A percentile compares a stretch with the other conserved stretches of the same genome.
Evolutionary conservation across 2,797 vertebrate genomes (phyloP).

Genomic region (Hippocampus kuda): DNA sequence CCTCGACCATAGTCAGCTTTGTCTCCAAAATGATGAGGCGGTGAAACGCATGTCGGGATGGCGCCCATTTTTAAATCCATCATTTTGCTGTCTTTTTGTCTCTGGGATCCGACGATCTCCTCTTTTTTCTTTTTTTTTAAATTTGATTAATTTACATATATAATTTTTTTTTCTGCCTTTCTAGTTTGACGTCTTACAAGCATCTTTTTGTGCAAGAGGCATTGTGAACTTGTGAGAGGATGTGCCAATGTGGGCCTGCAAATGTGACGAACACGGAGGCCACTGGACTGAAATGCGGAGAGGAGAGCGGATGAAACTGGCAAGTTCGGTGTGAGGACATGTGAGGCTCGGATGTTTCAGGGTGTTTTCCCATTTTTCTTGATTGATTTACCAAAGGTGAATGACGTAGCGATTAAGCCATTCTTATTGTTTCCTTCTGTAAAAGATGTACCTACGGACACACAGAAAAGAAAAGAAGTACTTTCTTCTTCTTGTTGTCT

Average conservation of each 20-base stretch:
- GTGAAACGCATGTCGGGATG: conserved; percentile 60
- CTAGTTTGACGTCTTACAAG: conserved; percentile 29
- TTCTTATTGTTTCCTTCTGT: conserved; percentile 57
- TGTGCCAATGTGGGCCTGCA: conserved; percentile 64
- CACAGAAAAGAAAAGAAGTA: conserved; percentile 29
- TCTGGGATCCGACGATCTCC: conserved; percentile 37
- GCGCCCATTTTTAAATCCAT: conserved; percentile 32
- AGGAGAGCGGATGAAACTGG: conserved; percentile 39
- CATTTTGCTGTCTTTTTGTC: conserved; percentile 35
- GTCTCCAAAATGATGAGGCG: conserved; percentile 85
- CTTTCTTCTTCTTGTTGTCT: conserved; percentile 53
- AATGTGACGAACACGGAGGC: conserved; percentile 59
- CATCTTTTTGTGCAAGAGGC: conserved; percentile 60
- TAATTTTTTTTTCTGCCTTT: conserved; percentile 34
- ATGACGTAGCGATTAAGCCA: conserved; percentile 63
- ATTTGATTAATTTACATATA: conserved; percentile 10
- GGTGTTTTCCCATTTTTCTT: conserved; percentile 44
- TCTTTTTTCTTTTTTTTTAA: conserved; percentile 8
- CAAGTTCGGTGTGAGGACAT: conserved; percentile 27
- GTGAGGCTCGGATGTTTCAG: conserved; percentile 49
- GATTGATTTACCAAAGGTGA: conserved; percentile 72
- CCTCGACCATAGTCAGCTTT: conserved; percentile 87
- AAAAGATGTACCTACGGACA: conserved; percentile 53
- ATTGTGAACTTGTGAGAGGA: conserved; percentile 59
- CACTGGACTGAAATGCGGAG: conserved; percentile 12